Evolutionary conservation across 2,797 vertebrate species (phyloP).

Genomic region (Synanceia verrucosa): DNA sequence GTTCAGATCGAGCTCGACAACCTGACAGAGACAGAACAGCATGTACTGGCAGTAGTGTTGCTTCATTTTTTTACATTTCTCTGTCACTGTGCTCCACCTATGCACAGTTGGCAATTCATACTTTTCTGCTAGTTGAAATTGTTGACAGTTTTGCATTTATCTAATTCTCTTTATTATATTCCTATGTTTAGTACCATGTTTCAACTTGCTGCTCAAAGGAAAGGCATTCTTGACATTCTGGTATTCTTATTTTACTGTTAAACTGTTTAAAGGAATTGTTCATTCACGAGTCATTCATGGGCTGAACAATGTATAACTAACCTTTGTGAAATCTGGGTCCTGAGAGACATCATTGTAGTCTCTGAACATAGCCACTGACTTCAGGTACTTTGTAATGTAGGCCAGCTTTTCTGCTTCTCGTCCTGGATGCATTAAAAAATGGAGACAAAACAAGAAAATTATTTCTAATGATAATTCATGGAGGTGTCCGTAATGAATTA

Average conservation of each 20-base stretch:
- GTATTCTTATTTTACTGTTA: background rate
- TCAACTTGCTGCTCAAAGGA: background rate
- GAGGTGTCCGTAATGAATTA: background rate
- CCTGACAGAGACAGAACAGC: slow-evolving; percentile 71
- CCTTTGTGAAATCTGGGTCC: slow-evolving; percentile 94
- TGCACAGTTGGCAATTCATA: background rate
- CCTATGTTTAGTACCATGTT: background rate
- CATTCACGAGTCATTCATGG: too few relatives aligned
- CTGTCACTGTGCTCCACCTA: background rate
- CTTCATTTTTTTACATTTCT: background rate
- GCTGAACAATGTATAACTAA: slow-evolving; percentile 48
- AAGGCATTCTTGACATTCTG: background rate
- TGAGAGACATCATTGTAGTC: slow-evolving; percentile 88
- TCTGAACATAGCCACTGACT: slow-evolving; percentile 91
- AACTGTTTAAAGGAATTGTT: too few relatives aligned
- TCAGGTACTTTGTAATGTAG: slow-evolving; percentile 87
- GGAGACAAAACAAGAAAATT: background rate
- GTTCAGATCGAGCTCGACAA: slow-evolving; percentile 91
- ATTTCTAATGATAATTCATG: background rate
- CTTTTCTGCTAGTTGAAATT: background rate
- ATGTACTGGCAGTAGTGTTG: background rate
- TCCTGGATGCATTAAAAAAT: slow-evolving; percentile 76
- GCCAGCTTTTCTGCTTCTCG: slow-evolving; percentile 87
- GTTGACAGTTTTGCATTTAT: background rate
- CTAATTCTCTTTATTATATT: background rate